Conservation (phyloP, 1,140 invertebrate species). For the Branchinecta lynchi region DNA sequence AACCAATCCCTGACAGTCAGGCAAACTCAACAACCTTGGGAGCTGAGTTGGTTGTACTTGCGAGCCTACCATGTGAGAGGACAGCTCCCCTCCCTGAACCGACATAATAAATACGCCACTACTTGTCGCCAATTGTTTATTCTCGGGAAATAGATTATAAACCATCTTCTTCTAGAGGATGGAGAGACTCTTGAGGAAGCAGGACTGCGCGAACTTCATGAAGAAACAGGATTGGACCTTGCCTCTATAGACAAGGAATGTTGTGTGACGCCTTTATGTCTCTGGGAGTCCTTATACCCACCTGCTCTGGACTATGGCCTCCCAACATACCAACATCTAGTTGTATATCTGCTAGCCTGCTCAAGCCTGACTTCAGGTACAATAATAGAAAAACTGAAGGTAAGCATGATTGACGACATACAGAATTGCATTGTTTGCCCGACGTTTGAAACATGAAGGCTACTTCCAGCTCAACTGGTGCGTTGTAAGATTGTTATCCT, state of each 20-base stretch:
- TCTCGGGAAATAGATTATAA: background rate
- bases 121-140: too few species aligned
- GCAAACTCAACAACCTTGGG: too few species aligned
- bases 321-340: constrained; percentile 31
- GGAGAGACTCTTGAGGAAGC: constrained; percentile 26
- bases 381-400: background rate
- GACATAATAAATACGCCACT: too few species aligned
- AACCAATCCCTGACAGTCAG: too few species aligned
- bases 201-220: constrained; percentile 29
- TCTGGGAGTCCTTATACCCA: constrained; percentile 33
- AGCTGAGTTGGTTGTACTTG: too few species aligned
- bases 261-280: constrained; percentile 20
- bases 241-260: constrained; percentile 21
- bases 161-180: constrained; percentile 15
- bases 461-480: too few species aligned
- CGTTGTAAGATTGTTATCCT: too few species aligned
- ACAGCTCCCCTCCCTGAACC: too few species aligned
- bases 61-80: too few species aligned
- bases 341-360: constrained; percentile 26
- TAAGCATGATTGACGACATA: too few species aligned
- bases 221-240: constrained; percentile 29
- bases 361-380: background rate
- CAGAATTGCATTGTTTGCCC: too few species aligned
- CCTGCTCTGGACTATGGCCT: constrained; percentile 27
- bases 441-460: too few species aligned